Percentiles rank a stretch among this genome's conserved stretches.
These are phyloP conservation scores for Leucania comma DNA, from an alignment of 2,888 invertebrate genomes.

Conservation along the genomic window DNA sequence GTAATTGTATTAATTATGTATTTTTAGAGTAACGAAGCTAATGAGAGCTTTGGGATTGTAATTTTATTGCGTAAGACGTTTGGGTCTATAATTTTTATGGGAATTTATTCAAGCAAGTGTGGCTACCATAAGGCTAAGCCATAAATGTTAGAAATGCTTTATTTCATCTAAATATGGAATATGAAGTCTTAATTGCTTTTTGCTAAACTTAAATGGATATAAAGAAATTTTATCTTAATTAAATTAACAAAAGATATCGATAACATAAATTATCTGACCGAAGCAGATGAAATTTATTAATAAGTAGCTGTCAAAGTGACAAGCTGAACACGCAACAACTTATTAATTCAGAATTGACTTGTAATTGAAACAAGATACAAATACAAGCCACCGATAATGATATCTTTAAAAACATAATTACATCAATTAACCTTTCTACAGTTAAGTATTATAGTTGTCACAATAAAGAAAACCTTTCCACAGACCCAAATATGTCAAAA, in stretches of 20 bases:
- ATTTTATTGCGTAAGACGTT: constrained; percentile 7
- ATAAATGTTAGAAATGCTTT: neutral
- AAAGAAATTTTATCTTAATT: too few species aligned
- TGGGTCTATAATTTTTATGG: neutral
- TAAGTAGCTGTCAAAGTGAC: neutral
- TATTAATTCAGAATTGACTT: neutral
- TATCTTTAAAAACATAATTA: constrained; percentile 3
- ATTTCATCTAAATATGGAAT: neutral
- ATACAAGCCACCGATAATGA: neutral
- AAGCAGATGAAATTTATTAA: neutral
- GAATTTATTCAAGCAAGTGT: neutral
- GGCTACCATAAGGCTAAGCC: neutral
- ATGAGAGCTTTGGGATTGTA: constrained; percentile 2
- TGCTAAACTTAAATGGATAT: too few species aligned
- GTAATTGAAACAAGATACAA: neutral
- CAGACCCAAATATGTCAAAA: constrained; percentile 25
- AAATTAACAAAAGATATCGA: neutral
- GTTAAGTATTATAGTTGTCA: neutral
- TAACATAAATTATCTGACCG: neutral
- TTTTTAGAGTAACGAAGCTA: constrained; percentile 7
- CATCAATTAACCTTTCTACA: constrained; percentile 33
- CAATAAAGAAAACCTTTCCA: constrained; percentile 10
- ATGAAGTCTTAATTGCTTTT: too few species aligned
- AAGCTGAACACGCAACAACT: neutral
- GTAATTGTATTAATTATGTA: constrained; percentile 37